These are phyloP conservation scores for Sarcophaga caerulescens DNA, from an alignment of 2,888 invertebrate species.

Conservation along the genomic window DNA sequence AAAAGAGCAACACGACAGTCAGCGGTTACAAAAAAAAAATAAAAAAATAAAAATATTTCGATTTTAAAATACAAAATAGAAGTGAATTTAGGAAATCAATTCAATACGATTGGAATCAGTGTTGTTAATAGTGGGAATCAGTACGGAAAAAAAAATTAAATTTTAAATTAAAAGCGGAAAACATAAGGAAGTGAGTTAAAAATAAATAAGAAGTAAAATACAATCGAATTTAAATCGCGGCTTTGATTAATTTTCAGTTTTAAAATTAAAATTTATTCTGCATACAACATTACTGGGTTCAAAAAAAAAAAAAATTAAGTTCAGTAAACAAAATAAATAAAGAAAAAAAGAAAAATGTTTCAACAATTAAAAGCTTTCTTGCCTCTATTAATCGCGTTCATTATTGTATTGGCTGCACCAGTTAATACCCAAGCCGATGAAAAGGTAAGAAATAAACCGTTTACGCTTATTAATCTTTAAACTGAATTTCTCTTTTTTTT, in stretches of 20 bases:
- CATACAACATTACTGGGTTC: neutral
- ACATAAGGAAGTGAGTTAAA: neutral
- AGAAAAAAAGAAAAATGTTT: conserved; percentile 3
- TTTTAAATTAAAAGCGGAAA: neutral
- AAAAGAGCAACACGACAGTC: neutral
- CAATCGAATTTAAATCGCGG: neutral
- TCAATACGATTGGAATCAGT: neutral
- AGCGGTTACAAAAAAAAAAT: neutral
- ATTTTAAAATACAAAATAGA: conserved; percentile 12
- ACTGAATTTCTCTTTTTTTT: neutral
- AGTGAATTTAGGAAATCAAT: conserved; percentile 29
- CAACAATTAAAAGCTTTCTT: neutral
- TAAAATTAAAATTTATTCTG: neutral
- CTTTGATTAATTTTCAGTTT: neutral
- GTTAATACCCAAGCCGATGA: conserved; percentile 33
- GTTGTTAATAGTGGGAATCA: too few relatives aligned
- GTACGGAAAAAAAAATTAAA: neutral
- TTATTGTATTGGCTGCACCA: neutral
- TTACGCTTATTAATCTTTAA: neutral
- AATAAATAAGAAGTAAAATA: neutral
- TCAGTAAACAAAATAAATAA: conserved; percentile 26
- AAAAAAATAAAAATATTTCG: neutral
- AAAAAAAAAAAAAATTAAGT: conserved; percentile 19
- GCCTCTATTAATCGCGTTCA: conserved; percentile 3
- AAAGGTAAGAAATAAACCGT: conserved; percentile 32